Percentiles rank a stretch among this genome's conserved stretches.
phyloP scores from a whole-genome alignment of 2,797 vertebrate species.

The Eulemur mongoz region DNA sequence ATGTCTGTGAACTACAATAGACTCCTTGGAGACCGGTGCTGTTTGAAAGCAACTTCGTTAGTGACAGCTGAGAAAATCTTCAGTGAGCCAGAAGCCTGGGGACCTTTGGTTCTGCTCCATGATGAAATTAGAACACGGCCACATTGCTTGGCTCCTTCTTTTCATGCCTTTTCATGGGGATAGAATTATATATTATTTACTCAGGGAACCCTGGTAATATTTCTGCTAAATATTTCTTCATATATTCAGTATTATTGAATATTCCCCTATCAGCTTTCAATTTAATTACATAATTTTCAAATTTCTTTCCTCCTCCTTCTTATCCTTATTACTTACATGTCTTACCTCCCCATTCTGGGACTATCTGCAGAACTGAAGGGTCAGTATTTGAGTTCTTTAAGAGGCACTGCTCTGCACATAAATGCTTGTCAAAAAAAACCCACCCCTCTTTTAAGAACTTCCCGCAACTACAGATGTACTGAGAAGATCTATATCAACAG shows the following conservation, averaged over 20 bases:
- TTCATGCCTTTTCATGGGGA: constrained; percentile 1
- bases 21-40: constrained; percentile 48
- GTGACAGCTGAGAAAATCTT: constrained; percentile 68
- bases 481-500: background rate
- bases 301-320: background rate
- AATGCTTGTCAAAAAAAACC: background rate
- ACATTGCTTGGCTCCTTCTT: background rate
- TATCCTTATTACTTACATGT: background rate
- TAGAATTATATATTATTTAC: background rate
- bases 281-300: background rate
- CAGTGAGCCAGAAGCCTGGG: constrained; percentile 42
- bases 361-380: background rate
- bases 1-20: constrained; percentile 58
- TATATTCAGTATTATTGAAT: background rate
- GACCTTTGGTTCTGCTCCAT: constrained; percentile 66
- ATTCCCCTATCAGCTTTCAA: background rate
- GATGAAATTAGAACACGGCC: constrained; percentile 30
- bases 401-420: background rate
- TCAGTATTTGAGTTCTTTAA: background rate
- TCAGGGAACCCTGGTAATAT: background rate
- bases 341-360: background rate
- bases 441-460: background rate
- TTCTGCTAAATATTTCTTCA: constrained; percentile 32
- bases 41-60: constrained; percentile 57
- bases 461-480: background rate